Evolutionary conservation across 2,888 invertebrate genomes (phyloP).

Genomic region (Panopea generosa): DNA sequence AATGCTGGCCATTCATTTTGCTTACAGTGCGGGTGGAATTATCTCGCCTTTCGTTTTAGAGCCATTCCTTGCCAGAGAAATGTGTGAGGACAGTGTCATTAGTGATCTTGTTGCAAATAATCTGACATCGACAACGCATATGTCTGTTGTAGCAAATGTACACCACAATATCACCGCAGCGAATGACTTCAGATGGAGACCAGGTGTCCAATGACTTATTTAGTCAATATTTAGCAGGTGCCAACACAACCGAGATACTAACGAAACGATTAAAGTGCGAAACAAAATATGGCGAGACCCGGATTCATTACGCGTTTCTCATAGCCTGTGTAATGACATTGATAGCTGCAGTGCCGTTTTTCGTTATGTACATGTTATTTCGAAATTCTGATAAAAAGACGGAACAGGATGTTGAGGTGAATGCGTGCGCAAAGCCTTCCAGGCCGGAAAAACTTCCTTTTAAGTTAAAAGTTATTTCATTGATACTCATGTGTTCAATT

Average conservation of each 20-base stretch:
- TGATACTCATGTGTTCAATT: constrained; percentile 26
- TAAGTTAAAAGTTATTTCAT: constrained; percentile 11
- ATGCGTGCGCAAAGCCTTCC: constrained; percentile 10
- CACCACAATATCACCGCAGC: too few relatives aligned
- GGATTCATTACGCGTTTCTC: constrained; percentile 20
- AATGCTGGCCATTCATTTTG: constrained; percentile 85
- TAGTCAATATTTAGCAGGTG: too few relatives aligned
- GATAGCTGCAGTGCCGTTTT: constrained; percentile 21
- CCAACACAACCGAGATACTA: too few relatives aligned
- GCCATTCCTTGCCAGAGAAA: constrained; percentile 76
- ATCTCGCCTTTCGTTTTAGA: constrained; percentile 84
- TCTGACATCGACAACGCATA: too few relatives aligned
- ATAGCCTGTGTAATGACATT: constrained; percentile 22
- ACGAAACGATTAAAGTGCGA: too few relatives aligned
- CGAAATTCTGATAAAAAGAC: constrained; percentile 1
- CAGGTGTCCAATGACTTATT: too few relatives aligned
- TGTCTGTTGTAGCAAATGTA: too few relatives aligned
- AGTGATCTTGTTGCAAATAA: too few relatives aligned
- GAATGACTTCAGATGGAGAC: too few relatives aligned
- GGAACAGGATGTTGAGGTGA: background rate
- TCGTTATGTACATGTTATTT: constrained; percentile 14
- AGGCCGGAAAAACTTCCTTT: too few relatives aligned
- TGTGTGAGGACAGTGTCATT: too few relatives aligned
- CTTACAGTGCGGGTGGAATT: constrained; percentile 85
- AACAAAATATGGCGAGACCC: background rate